Evolutionary conservation across 1,140 invertebrate species (phyloP).

Genomic region (Apis florea): DNA sequence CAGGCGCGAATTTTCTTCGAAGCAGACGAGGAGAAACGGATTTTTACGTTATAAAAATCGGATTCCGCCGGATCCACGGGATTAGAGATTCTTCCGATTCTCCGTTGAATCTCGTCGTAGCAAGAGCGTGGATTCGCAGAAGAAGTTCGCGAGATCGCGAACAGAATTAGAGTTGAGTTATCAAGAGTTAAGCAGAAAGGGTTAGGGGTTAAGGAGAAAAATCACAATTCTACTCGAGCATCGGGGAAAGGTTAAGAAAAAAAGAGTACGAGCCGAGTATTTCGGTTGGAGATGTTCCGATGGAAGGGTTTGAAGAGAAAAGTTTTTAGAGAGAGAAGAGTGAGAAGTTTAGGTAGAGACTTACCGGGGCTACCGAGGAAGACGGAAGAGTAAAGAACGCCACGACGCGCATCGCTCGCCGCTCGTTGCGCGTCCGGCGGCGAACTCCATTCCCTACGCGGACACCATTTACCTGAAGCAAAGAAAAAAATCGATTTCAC

Average conservation of each 20-base stretch:
- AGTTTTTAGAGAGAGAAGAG: background rate
- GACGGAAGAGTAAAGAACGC: conserved; percentile 91
- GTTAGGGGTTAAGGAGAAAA: no score
- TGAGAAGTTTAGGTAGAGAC: conserved; percentile 68
- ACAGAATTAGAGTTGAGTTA: no score
- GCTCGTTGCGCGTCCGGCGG: conserved; percentile 88
- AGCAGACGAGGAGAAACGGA: no score
- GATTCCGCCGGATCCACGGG: no score
- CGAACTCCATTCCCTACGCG: conserved; percentile 91
- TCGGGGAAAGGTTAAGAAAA: background rate
- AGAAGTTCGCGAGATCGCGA: no score
- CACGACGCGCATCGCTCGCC: conserved; percentile 87
- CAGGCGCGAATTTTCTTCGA: no score
- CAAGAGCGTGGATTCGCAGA: no score
- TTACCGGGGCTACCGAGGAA: conserved; percentile 94
- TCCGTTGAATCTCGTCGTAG: no score
- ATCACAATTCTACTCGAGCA: background rate
- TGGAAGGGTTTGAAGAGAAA: background rate
- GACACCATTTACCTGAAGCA: conserved; percentile 93
- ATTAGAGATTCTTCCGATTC: no score
- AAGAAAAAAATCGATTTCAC: conserved; percentile 63
- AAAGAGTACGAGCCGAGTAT: background rate
- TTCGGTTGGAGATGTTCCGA: conserved; percentile 15
- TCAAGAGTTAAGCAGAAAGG: background rate
- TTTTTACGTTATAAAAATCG: no score